Conservation (phyloP, 2,113 vertebrate species). For the Toxostoma redivivum region DNA sequence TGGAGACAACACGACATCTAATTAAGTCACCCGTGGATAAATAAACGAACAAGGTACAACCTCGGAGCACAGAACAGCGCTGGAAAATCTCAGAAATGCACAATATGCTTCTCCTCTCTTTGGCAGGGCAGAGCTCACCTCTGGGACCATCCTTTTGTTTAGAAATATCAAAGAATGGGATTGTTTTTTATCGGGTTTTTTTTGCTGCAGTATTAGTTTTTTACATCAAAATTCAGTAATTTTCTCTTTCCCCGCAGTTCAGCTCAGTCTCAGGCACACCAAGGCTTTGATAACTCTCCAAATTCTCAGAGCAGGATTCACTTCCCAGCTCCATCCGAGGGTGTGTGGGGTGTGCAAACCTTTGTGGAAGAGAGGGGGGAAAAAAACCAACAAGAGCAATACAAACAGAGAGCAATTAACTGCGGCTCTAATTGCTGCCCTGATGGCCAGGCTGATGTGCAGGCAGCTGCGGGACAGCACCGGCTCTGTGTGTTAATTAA, state of each 20-base stretch:
- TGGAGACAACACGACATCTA: constrained; percentile 50
- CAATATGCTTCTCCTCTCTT: background rate
- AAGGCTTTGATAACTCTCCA: background rate
- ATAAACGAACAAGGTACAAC: background rate
- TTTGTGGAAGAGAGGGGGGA: background rate
- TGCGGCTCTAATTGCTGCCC: background rate
- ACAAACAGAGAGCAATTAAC: background rate
- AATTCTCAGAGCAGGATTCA: rapidly evolving
- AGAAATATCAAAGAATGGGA: background rate
- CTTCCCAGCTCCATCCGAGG: background rate
- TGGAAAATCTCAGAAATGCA: background rate
- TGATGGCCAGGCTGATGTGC: background rate
- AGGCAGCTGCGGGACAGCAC: background rate
- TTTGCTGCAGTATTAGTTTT: background rate
- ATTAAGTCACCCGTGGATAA: constrained; percentile 46
- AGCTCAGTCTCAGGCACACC: background rate
- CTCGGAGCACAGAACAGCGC: background rate
- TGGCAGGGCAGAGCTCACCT: background rate
- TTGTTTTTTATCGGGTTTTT: background rate
- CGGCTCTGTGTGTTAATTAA: background rate
- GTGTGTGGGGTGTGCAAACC: background rate
- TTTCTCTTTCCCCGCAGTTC: background rate
- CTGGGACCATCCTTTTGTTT: background rate
- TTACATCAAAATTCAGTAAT: background rate
- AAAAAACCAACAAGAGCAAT: background rate